Evolutionary conservation across 2,797 vertebrate genomes (phyloP), one percentile per base, ranked within the genome.

Genomic region (Chelonia mydas): DNA sequence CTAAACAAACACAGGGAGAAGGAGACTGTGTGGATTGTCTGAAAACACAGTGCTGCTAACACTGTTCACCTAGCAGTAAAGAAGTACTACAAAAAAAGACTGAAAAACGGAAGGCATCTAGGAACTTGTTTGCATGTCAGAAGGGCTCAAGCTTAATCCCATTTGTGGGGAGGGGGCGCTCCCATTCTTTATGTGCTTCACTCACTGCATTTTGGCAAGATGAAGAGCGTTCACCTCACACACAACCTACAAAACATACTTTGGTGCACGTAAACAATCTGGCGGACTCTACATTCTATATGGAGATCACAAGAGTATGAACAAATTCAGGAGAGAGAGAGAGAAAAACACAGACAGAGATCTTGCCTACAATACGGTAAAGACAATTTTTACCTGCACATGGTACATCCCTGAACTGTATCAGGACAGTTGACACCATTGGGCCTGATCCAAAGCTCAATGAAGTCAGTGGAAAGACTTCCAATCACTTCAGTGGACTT

Each of bases 1-100:
- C 98, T 98, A 57, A 53, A 49, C 51, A 53, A 59, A 87, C 57
- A 90, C 51, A 3, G 19, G 76, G 47, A 10, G 19, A 80, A 68
- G 45, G 78, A 79, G 41, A 28, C 47, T 31, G 25, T 17, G 27
- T 15, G 74, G 23, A 31, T 13, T 77, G 74, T 17, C 45, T 31
- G 27, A 49, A 49, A 77, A 49, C 74, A 45, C 23, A 76, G 25
- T 25, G 23, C 37, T 2, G 41, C 12, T 12, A 47, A 41, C 41
- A 49, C 4, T 27, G 41, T 47, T 77, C 45, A 77, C 16, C 7
- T 28, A 49, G 27, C 41, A 49, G 45, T 31, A 77, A 77, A 31
- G 28, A 31, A 77, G 27, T 17, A 7, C 72, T 25, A 37, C 21
- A 25, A 81, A 83, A 8, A 83, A 27, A 23, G 54, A 83, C 54